These are phyloP conservation scores for Chorisops tibialis DNA, from an alignment of 2,888 invertebrate genomes.

Conservation along the genomic window DNA sequence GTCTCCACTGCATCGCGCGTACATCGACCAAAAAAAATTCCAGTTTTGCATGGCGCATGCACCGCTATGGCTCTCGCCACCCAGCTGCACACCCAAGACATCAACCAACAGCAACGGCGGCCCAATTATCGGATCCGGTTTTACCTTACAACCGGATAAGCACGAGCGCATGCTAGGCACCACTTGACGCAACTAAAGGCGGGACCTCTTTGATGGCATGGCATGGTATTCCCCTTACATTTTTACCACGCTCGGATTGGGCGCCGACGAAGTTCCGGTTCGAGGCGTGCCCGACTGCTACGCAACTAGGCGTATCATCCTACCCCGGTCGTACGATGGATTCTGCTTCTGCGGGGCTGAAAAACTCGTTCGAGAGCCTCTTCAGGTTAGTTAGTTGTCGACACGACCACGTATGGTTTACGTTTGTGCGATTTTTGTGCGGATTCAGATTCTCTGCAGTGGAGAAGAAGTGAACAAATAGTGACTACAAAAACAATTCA, in stretches of 20 bases:
- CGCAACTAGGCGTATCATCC: too few species aligned
- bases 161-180: not conserved
- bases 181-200: not conserved
- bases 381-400: constrained; percentile 32
- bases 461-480: not conserved
- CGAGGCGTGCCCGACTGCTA: not conserved
- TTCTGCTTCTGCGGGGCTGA: constrained; percentile 25
- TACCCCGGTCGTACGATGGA: not conserved
- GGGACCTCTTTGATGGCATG: constrained; percentile 3
- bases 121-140: too few species aligned
- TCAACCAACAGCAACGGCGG: too few species aligned
- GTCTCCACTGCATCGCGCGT: too few species aligned
- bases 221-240: not conserved
- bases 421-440: constrained; percentile 30
- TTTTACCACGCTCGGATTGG: constrained; percentile 19
- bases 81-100: too few species aligned
- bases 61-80: too few species aligned
- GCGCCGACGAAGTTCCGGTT: constrained; percentile 5
- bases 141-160: too few species aligned
- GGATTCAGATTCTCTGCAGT: constrained; percentile 16
- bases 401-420: constrained; percentile 31
- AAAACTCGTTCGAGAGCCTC: constrained; percentile 29
- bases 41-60: too few species aligned
- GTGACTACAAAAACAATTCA: not conserved
- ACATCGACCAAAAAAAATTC: too few species aligned